These are phyloP conservation scores for Trilocha varians DNA, from an alignment of 2,888 invertebrate genomes.

Conservation along the genomic window DNA sequence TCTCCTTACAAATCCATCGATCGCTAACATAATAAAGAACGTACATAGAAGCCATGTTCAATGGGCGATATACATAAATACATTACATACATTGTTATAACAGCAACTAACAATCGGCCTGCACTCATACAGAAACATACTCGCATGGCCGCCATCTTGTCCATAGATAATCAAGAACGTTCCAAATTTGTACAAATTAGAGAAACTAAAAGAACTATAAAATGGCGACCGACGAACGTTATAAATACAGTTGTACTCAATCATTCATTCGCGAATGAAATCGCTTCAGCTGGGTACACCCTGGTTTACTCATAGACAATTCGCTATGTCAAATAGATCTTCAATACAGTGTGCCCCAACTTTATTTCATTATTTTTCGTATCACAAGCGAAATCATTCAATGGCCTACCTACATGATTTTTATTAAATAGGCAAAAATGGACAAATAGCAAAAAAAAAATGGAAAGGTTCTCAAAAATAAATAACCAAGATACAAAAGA, in stretches of 20 bases:
- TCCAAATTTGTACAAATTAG: neutral
- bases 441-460: conserved; percentile 8
- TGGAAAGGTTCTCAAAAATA: too few relatives aligned
- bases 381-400: neutral
- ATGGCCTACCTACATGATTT: conserved; percentile 31
- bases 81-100: conserved; percentile 32
- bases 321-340: too few relatives aligned
- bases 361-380: neutral
- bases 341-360: too few relatives aligned
- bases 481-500: too few relatives aligned
- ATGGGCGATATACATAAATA: conserved; percentile 49
- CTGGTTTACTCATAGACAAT: too few relatives aligned
- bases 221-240: conserved; percentile 18
- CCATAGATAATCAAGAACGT: neutral
- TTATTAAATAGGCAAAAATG: conserved; percentile 31
- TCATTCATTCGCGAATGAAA: conserved; percentile 6
- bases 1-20: conserved; percentile 72
- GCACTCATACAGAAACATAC: conserved; percentile 20
- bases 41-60: conserved; percentile 64
- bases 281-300: too few relatives aligned
- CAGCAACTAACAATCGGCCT: conserved; percentile 25
- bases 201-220: neutral
- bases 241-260: conserved; percentile 18
- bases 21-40: conserved; percentile 68
- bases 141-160: conserved; percentile 22